phyloP scores from a whole-genome alignment of 2,888 invertebrate genomes.

The Hylaea fasciaria region DNA sequence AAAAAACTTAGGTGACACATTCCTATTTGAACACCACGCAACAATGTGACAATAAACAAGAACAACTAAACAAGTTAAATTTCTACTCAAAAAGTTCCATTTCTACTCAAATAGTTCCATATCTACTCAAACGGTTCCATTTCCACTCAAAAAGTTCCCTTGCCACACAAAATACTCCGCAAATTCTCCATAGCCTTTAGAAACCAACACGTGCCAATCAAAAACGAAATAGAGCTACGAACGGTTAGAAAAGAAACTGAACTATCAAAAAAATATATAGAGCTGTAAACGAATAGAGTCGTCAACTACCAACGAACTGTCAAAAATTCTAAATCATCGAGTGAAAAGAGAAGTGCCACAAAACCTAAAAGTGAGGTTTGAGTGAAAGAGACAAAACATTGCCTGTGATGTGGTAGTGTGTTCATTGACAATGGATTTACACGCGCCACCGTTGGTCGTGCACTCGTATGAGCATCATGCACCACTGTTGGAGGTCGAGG shows the following conservation, averaged over 20 bases:
- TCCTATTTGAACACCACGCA: conserved; percentile 43
- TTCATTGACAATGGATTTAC: conserved; percentile 70
- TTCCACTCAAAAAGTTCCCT: conserved; percentile 34
- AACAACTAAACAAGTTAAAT: conserved; percentile 44
- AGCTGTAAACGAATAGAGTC: conserved; percentile 25
- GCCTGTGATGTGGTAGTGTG: conserved; percentile 47
- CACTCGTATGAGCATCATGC: conserved; percentile 81
- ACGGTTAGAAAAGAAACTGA: conserved; percentile 25
- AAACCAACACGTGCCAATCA: conserved; percentile 24
- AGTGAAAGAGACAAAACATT: conserved; percentile 3
- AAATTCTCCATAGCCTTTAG: conserved; percentile 49
- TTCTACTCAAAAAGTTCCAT: conserved; percentile 34
- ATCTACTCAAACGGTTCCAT: conserved; percentile 44
- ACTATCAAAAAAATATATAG: conserved; percentile 7
- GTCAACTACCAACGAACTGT: conserved; percentile 26
- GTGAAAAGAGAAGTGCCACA: conserved; percentile 23
- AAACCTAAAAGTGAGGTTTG: conserved; percentile 2
- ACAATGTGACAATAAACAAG: conserved; percentile 50
- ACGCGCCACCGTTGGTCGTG: conserved; percentile 76
- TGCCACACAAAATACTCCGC: conserved; percentile 58
- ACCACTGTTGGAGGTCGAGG: conserved; percentile 77
- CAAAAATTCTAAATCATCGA: conserved; percentile 25
- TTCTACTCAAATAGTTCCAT: conserved; percentile 43
- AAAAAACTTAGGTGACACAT: conserved; percentile 66
- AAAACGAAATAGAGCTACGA: conserved; percentile 15